Percentiles rank a stretch among this genome's conserved stretches.
These are phyloP conservation scores for Molossus alvarezi DNA, from an alignment of 2,797 vertebrate genomes.

Conservation along the genomic window DNA sequence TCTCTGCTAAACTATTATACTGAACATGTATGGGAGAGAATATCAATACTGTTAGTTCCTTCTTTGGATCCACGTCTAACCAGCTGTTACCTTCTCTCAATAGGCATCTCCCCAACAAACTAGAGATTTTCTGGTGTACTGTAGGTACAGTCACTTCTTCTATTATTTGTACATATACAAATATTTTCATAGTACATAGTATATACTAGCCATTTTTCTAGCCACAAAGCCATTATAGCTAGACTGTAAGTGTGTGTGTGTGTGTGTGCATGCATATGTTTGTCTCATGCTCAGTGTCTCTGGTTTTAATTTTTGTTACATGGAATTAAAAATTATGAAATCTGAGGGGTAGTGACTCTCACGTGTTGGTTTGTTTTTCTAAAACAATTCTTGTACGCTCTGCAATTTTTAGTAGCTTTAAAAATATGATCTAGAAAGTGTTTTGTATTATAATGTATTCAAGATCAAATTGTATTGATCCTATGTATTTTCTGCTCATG, in stretches of 20 bases:
- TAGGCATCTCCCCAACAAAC: constrained; percentile 83
- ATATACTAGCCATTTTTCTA: neutral
- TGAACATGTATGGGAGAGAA: constrained; percentile 75
- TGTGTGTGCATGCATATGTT: neutral
- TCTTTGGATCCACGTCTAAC: constrained; percentile 85
- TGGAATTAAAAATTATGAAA: constrained; percentile 62
- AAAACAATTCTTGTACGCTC: neutral
- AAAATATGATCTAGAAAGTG: constrained; percentile 57
- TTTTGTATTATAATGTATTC: constrained; percentile 64
- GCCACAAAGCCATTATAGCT: neutral
- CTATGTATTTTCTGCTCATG: constrained; percentile 15
- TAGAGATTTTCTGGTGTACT: constrained; percentile 86
- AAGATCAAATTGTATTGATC: constrained; percentile 45
- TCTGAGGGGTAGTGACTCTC: neutral
- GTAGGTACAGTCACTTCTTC: constrained; percentile 85
- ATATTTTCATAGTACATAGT: constrained; percentile 35
- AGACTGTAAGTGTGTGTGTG: neutral
- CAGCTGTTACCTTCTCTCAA: constrained; percentile 86
- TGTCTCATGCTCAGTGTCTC: constrained; percentile 12
- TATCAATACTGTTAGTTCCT: constrained; percentile 84
- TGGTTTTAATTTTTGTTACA: constrained; percentile 50
- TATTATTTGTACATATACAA: constrained; percentile 82
- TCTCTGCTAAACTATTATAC: neutral
- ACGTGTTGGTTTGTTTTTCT: neutral
- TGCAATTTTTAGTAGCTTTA: constrained; percentile 46